Base-by-base conservation (phyloP, 2,113 vertebrate genomes). In the Dendropsophus ebraccatus region DNA sequence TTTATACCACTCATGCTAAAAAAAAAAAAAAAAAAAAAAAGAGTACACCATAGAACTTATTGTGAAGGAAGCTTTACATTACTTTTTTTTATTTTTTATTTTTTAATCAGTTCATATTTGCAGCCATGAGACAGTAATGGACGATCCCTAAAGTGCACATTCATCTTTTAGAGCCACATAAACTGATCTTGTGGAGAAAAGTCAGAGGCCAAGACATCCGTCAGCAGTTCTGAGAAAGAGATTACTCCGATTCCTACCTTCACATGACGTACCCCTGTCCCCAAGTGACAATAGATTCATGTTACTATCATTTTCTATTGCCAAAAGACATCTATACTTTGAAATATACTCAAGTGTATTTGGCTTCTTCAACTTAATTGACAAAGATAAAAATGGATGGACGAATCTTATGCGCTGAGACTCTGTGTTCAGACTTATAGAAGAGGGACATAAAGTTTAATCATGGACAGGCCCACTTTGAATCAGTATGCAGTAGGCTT, bases 151-250 rank as follows among this genome's bases (percentile, higher is more conserved):
- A 65, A 81, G 77, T 65, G 56, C 78, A 81, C 78, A 65, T 65
- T 81, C 56, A 81, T 62, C 41, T 65, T 81, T 81, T 65, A 76
- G 72, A 5, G 14, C 56, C 25, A 65, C 72, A 84, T 75, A 12
- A 62, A 35, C 72, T 62, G 70, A 84, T 84, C 72, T 76, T 76
- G n/a, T 75, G 17, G 67, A 73, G 82, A 84, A 76, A 76, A 62
- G 73, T 76, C 83, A 84, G 73, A 84, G 56, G 83, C 73, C 83
- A 76, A 62, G 76, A 49, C 72, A 76, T 76, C 72, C 60, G 67
- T 84, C 83, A 76, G 56, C 73, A 65, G 47, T 76, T 76, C 56
- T 73, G 67, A 50, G 67, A 65, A 30, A 75, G 54, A 75, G 37
- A 75, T 75, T 76, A 50, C 13, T 84, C 17, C 58, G 32, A 35